Base-by-base conservation (phyloP, 2,888 invertebrate genomes). In the Nycteola revayana region DNA sequence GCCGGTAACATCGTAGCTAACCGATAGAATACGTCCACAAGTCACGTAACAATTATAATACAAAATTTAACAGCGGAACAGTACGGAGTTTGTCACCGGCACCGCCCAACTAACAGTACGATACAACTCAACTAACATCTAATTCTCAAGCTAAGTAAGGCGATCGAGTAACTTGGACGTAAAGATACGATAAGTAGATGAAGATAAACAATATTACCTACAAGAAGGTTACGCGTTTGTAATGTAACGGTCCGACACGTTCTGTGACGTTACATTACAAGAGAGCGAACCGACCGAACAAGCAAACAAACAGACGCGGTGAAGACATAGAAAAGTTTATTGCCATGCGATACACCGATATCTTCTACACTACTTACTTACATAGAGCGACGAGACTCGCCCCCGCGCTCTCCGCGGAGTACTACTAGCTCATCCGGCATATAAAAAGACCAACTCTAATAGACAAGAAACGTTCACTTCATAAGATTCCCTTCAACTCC, bases 61-160 rank as follows among this genome's bases (percentile, higher is more conserved):
- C 58, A 66, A n/a, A 74, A 63, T 81, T 79, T 81, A 82, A 80
- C 81, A 79, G 75, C 76, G 60, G 63, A 55, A 64, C 55, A 26
- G 40, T 24, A 36, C 35, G 35, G 32, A 34, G n/a, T n/a, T n/a
- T n/a, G n/a, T n/a, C 32, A 14, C 10, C 44, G 63, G 51, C 47
- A 46, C 36, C 44, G n/a, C 52, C 64, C 54, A 59, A 58, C 41
- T 47, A 51, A 54, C 41, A 38, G 42, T 32, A 52, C 24, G 27
- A 42, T 48, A 45, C 11, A 69, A 72, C 60, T 36, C 56, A 73
- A 67, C 71, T 74, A 77, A 74, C 79, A 58, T 60, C 55, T 58
- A 61, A 52, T 60, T 31, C 45, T 40, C 52, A 66, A 66, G 65
- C 61, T 61, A 59, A 58, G 42, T 60, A 58, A 66, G 65, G 66